Conservation (phyloP, 2,797 vertebrate genomes). For the Spinus olivaceus region DNA sequence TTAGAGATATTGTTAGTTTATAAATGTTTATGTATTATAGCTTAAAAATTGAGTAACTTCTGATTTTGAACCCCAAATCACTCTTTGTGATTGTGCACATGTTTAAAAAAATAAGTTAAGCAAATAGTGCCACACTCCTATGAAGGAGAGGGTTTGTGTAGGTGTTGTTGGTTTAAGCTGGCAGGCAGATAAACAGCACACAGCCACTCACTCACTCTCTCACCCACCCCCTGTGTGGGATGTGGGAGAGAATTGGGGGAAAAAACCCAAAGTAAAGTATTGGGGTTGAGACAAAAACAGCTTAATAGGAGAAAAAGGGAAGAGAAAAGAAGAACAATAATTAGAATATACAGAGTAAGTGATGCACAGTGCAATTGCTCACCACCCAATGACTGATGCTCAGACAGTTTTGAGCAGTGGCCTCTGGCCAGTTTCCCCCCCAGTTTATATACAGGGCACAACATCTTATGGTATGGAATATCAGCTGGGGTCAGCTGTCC, state of each 20-base stretch:
- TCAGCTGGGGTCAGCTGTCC: neutral
- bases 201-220: neutral
- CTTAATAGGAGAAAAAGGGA: neutral
- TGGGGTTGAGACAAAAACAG: neutral
- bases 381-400: neutral
- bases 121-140: neutral
- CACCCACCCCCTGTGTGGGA: neutral
- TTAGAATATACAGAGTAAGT: neutral
- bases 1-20: neutral
- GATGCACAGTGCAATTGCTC: neutral
- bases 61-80: neutral
- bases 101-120: neutral
- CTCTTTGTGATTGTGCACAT: neutral
- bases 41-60: neutral
- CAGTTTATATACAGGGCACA: neutral
- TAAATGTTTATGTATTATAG: neutral
- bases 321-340: neutral
- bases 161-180: neutral
- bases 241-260: neutral
- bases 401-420: neutral
- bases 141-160: neutral
- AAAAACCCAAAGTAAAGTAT: neutral
- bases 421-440: neutral
- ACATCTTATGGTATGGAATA: neutral
- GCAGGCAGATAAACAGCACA: neutral